Evolutionary conservation across 2,888 invertebrate genomes (phyloP).

Genomic region (Eurytoma adleriae): DNA sequence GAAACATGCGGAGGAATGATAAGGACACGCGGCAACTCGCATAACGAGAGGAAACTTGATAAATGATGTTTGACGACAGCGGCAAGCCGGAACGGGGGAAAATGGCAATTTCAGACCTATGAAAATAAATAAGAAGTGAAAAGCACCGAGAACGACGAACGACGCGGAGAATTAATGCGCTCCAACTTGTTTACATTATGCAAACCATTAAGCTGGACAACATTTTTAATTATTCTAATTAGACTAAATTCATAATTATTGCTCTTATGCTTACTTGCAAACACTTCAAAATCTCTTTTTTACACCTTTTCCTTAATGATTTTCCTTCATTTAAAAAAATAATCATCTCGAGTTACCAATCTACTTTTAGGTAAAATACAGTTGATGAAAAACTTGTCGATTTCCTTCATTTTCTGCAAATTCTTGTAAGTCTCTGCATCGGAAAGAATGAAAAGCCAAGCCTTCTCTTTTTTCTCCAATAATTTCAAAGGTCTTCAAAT

Average conservation of each 20-base stretch:
- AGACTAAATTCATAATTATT: neutral
- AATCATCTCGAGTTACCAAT: too few species aligned
- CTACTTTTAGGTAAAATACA: too few species aligned
- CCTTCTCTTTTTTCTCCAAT: neutral
- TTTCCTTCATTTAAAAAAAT: too few species aligned
- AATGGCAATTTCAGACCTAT: constrained; percentile 32
- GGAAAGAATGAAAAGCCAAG: neutral
- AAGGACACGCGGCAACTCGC: constrained; percentile 21
- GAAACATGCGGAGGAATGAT: constrained; percentile 42
- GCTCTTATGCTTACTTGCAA: constrained; percentile 10
- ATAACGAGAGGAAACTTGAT: constrained; percentile 36
- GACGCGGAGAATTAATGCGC: constrained; percentile 21
- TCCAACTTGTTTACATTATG: constrained; percentile 1
- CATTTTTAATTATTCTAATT: constrained; percentile 41
- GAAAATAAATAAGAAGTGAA: constrained; percentile 36
- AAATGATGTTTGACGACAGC: constrained; percentile 49
- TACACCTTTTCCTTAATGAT: too few species aligned
- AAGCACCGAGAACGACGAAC: constrained; percentile 3
- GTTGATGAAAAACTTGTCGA: constrained; percentile 12
- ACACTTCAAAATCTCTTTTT: too few species aligned
- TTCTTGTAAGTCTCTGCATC: constrained; percentile 9
- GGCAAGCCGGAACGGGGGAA: neutral
- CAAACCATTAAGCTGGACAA: neutral
- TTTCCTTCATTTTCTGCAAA: constrained; percentile 8
- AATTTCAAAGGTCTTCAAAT: constrained; percentile 39